Evolutionary conservation across 1,140 invertebrate genomes (phyloP), one percentile per base, ranked within the genome.

Genomic region (Aphelenchoides fujianensis): DNA sequence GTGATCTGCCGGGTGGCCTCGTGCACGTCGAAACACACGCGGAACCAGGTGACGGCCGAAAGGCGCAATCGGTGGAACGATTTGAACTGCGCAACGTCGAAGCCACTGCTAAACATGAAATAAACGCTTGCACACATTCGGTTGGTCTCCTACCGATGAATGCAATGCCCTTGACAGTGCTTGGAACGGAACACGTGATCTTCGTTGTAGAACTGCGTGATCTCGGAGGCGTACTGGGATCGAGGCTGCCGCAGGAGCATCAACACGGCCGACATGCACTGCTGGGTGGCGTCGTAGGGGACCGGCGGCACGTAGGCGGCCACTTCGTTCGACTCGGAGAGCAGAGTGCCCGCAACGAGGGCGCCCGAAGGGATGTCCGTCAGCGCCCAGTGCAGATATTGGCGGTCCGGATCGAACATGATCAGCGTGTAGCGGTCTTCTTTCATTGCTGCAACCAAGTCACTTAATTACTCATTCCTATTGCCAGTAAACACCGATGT

Each of bases 371-470:
- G 67, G 66, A 82, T 74, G 57, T 82, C 80, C 2, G 72, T 70
- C 5, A 84, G 41, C 41, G 84, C 27, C 80, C 80, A 82, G 67
- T 76, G 72, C 0, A 82, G 69, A 27, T 74, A 68, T n/a, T 71
- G 67, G 2, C 52, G 54, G 27, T 70, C 36, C 1, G 80, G 77
- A 61, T 82, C 78, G 36, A 82, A 70, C 53, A 84, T 48, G 19
- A 83, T 73, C 16, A 84, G 59, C 16, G 82, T 64, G 62, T 75
- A 82, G 32, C 68, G 70, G 34, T 82, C 82, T 32, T 84, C 83
- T 32, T 74, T 72, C n/a, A 75, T 32, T 2, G 72, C 80, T 80
- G 61, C 5, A 80, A 55, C n/a, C n/a, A n/a, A n/a, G n/a, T n/a
- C n/a, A n/a, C n/a, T n/a, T n/a, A n/a, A n/a, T n/a, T n/a, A n/a